Base-by-base conservation (phyloP, 2,797 vertebrate species). In the Odontamblyopus rebecca region DNA sequence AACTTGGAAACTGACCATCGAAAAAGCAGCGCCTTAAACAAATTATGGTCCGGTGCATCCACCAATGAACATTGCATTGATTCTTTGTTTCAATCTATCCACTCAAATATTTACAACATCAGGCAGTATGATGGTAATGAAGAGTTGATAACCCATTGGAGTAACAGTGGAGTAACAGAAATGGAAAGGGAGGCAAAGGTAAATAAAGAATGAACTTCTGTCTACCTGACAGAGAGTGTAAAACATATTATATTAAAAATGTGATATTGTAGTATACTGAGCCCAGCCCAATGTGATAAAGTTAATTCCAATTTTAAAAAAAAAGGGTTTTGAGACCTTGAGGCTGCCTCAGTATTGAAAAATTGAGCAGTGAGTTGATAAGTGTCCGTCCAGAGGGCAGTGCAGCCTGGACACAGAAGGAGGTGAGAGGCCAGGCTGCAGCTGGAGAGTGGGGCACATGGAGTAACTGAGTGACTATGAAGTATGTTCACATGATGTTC, bases 361-460 rank as follows among this genome's bases (percentile, higher is more conserved):
- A 57, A 57, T 67, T 29, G 16, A 30, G 54, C 19, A 23, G 19
- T 56, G 18, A 54, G 50, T 23, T 68, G 30, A 56, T 29, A 68
- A 68, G 18, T 35, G 66, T 23, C 51, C 38, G 8, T 68, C 30
- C 51, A 68, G 5, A 19, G 32, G 2, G n/a, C 12, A 32, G 8
- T 23, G 48, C 13, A 68, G 63, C 41, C 41, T 50, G 63, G 26
- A 27, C 30, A 15, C n/a, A 26, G 51, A 26, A 13, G 2, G 18
- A 38, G 15, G 51, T 38, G 51, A 57, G 23, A 56, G 53, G 51
- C 48, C 44, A 29, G 64, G 44, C 64, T 66, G 44, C 64, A 50
- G 64, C 48, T 51, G 48, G 64, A 54, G 30, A 19, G 48, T 53
- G 41, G 51, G 13, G 50, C 27, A 67, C 29, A 66, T 51, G 9